Conservation (phyloP, 2,113 vertebrate species). For the Mixornis gularis region DNA sequence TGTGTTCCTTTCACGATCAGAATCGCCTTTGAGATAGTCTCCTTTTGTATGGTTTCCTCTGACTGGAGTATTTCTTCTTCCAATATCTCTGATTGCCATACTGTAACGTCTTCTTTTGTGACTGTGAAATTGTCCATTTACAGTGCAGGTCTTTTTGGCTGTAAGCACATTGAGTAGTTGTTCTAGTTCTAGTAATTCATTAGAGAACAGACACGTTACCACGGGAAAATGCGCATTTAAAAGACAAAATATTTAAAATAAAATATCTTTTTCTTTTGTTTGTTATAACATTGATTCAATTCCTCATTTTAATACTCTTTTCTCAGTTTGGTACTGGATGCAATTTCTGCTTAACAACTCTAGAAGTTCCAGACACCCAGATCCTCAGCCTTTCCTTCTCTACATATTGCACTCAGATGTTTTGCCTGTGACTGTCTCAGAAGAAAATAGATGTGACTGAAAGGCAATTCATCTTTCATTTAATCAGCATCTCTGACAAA, state of each 20-base stretch:
- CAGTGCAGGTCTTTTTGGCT: constrained; percentile 60
- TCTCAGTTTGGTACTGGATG: background rate
- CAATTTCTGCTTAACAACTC: background rate
- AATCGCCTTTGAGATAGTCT: background rate
- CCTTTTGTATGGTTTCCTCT: constrained; percentile 25
- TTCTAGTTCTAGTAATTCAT: constrained; percentile 77
- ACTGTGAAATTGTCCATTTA: constrained; percentile 41
- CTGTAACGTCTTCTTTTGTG: constrained; percentile 55
- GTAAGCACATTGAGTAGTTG: constrained; percentile 78
- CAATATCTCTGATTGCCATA: background rate
- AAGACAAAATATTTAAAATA: background rate
- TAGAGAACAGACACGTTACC: constrained; percentile 17
- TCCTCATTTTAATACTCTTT: background rate
- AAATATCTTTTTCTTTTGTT: background rate
- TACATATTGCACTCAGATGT: background rate
- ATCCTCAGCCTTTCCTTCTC: background rate
- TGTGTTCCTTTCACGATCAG: background rate
- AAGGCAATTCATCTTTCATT: background rate
- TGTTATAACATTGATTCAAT: background rate
- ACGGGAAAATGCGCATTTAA: background rate
- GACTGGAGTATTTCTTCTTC: background rate
- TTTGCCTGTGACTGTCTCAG: background rate
- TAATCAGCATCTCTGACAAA: background rate
- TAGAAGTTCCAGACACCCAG: background rate
- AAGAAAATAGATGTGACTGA: background rate